These are phyloP conservation scores for Lutjanus campechanus DNA, from an alignment of 2,797 vertebrate genomes.

Conservation along the genomic window DNA sequence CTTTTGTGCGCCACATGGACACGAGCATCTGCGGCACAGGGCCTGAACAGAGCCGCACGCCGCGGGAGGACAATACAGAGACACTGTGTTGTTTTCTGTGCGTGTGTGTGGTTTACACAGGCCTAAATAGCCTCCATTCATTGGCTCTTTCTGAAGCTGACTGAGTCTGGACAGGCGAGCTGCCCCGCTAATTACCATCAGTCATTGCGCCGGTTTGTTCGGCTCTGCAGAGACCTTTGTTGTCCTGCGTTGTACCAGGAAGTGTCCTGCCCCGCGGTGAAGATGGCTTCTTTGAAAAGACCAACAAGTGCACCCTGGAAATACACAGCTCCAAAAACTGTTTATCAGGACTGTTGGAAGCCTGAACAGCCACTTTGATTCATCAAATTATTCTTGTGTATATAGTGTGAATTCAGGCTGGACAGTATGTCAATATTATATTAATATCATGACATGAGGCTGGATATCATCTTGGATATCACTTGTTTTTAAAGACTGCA, in stretches of 20 bases:
- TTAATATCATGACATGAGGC: too few relatives aligned
- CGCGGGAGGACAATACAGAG: constrained; percentile 42
- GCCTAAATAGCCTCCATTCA: constrained; percentile 61
- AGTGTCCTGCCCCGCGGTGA: constrained; percentile 10
- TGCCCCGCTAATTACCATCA: constrained; percentile 71
- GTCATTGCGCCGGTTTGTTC: constrained; percentile 16
- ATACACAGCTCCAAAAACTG: neutral
- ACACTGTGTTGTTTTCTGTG: constrained; percentile 34
- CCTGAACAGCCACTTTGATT: neutral
- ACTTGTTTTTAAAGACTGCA: too few relatives aligned
- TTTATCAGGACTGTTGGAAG: neutral
- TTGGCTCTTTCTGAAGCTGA: constrained; percentile 39
- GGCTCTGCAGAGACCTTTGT: constrained; percentile 44
- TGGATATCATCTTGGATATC: too few relatives aligned
- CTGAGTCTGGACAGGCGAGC: constrained; percentile 51
- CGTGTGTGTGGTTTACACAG: constrained; percentile 19
- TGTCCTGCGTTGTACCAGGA: constrained; percentile 34
- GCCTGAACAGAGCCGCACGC: constrained; percentile 32
- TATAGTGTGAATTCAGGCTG: neutral
- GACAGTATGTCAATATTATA: too few relatives aligned
- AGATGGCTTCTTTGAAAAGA: constrained; percentile 1
- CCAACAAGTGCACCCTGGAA: neutral
- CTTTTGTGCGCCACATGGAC: constrained; percentile 65
- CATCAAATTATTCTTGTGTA: neutral
- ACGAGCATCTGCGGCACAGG: constrained; percentile 61